Percentiles rank a stretch among this genome's conserved stretches.
Conservation (phyloP, 2,113 vertebrate species). For the Psephotus haematonotus region DNA sequence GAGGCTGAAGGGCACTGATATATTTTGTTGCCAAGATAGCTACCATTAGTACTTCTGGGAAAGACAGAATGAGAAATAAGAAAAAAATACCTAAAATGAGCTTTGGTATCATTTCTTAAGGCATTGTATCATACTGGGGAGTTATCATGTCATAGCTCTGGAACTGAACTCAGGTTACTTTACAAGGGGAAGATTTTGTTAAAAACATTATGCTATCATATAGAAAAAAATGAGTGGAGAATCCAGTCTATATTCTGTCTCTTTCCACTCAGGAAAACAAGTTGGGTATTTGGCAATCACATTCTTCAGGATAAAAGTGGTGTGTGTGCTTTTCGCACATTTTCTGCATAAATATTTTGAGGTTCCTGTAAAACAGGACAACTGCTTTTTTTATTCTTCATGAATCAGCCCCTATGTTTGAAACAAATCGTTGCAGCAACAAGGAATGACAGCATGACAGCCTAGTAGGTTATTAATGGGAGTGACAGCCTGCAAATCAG, state of each 20-base stretch:
- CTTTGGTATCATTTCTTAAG: constrained; percentile 17
- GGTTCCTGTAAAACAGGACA: constrained; percentile 63
- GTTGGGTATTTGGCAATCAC: constrained; percentile 11
- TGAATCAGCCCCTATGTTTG: constrained; percentile 73
- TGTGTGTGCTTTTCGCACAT: constrained; percentile 32
- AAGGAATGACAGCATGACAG: constrained; percentile 78
- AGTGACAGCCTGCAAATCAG: constrained; percentile 80
- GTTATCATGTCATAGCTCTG: neutral
- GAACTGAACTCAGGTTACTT: neutral
- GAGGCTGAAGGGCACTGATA: neutral
- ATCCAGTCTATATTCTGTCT: neutral
- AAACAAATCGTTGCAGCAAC: constrained; percentile 75
- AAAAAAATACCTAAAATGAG: neutral
- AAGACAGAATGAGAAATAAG: neutral
- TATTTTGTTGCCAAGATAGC: neutral
- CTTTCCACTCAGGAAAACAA: constrained; percentile 7
- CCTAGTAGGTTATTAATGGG: constrained; percentile 73
- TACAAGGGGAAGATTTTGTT: constrained; percentile 19
- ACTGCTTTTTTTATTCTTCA: constrained; percentile 55
- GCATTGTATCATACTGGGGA: neutral
- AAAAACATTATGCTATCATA: neutral
- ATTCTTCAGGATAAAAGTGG: constrained; percentile 37
- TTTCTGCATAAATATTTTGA: constrained; percentile 62
- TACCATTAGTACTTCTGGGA: neutral
- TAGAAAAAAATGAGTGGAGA: neutral